Conservation (phyloP, 2,888 invertebrate species). For the Thera britannica region DNA sequence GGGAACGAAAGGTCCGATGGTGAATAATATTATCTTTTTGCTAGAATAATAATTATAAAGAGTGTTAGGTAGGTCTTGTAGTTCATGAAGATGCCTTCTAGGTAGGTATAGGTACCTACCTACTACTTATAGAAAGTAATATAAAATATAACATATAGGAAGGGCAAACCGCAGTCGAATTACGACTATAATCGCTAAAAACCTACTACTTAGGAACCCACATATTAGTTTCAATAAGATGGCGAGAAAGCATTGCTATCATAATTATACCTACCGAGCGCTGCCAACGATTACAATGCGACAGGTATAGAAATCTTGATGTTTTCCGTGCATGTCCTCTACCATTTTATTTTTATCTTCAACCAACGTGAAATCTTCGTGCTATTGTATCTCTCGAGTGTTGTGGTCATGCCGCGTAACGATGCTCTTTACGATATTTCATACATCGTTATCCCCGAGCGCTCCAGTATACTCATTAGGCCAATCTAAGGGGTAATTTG, state of each 20-base stretch:
- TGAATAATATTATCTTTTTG: slow-evolving; percentile 5
- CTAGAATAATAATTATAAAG: not conserved
- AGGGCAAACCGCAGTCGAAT: no score
- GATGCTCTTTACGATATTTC: slow-evolving; percentile 54
- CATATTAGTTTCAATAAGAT: slow-evolving; percentile 45
- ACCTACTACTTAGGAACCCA: not conserved
- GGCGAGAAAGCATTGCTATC: slow-evolving; percentile 45
- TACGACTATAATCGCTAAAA: not conserved
- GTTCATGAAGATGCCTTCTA: not conserved
- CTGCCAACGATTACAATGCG: slow-evolving; percentile 38
- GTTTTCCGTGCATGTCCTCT: slow-evolving; percentile 54
- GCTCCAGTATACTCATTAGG: slow-evolving; percentile 20
- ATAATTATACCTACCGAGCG: slow-evolving; percentile 38
- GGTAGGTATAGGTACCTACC: not conserved
- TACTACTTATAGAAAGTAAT: no score
- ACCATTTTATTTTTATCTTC: slow-evolving; percentile 55
- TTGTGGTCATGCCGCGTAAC: slow-evolving; percentile 60
- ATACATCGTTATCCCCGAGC: slow-evolving; percentile 48
- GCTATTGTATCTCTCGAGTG: slow-evolving; percentile 46
- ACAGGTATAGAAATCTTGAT: slow-evolving; percentile 58
- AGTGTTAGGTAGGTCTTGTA: not conserved
- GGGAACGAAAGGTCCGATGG: slow-evolving; percentile 49
- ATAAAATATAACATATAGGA: no score
- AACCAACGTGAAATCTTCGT: slow-evolving; percentile 62
- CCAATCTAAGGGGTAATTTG: slow-evolving; percentile 9